Base-by-base conservation (phyloP, 1,140 invertebrate genomes). In the Drosophila ogumai region DNA sequence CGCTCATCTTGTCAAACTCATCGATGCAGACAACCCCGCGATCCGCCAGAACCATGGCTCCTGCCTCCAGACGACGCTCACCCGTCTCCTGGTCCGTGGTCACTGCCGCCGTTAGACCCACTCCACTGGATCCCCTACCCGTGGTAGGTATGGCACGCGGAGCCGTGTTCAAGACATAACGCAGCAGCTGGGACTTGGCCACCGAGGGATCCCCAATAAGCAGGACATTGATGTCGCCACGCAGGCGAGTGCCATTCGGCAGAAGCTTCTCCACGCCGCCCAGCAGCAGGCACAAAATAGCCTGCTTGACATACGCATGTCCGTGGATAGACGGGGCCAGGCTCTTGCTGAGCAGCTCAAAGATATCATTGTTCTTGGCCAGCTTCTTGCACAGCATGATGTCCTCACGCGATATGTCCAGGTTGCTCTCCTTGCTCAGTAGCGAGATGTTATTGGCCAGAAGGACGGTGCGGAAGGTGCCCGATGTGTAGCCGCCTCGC, bases 1-100 rank as follows among this genome's bases (percentile, higher is more conserved):
- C 99, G n/a, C 98, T 98, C 99, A 99, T 99, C 94, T 99, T 99
- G 94, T 99, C 99, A 93, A 99, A 99, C 94, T 99, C 99, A 93
- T 99, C 99, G 92, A 99, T 99, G 92, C 99, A 99, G 54, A 99
- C 99, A 49, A 99, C 97, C 25, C 99, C 99, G 57, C 99, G 94
- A 94, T 99, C 99, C 0, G 98, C 99, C 31, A 99, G 92, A n/a
- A 99, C 99, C 99, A 99, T 99, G 71, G 99, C 99, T 88, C 99
- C 99, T 6, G 99, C 99, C 94, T 99, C 99, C 22, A 99, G 92
- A 61, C 98, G 94, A 69, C 96, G 94, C 81, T 97, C 96, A 15
- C 98, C 98, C 54, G 97, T 99, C 92, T 99, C 99, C 58, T 96
- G 95, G 93, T 99, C 99, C 2, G 96, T 96, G 10, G 98, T 99